Evolutionary conservation across 2,797 vertebrate genomes (phyloP), one percentile per base, ranked within the genome.

Genomic region (Tapirus indicus): DNA sequence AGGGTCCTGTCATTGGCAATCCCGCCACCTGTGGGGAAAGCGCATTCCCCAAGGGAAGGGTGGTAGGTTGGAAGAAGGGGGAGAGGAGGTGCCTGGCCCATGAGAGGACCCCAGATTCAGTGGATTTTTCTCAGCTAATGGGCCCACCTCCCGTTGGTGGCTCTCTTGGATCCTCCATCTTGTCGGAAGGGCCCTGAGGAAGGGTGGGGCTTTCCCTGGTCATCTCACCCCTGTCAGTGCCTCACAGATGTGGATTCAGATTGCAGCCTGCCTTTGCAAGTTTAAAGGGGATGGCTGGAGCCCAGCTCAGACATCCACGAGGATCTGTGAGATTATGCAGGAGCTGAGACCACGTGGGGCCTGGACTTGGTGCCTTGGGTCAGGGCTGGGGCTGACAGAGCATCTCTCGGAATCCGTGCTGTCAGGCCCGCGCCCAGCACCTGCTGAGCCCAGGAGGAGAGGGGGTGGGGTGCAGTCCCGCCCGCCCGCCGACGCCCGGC

Each of bases 361-460:
- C 69, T 35, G 17, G 84, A 32, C 27, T 1, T 32, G 23, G 60
- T 35, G n/a, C 12, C 21, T 17, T 1, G 11, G 69, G 90, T 93
- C 86, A 64, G 85, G 54, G 32, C 10, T 5, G 35, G 56, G 88
- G 64, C 91, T 29, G 38, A n/a, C 1, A 3, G 52, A 75, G 85
- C 64, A 35, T 85, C 69, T 93, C 66, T 41, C 0, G 4, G 82
- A 89, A 58, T n/a, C 35, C 17, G 16, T 38, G 62, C 74, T 79
- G 44, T 54, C n/a, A 64, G 80, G 58, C n/a, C 87, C 66, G 23
- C 47, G 0, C 56, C 83, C n/a, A 2, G 54, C 84, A 78, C 94
- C 85, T 84, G 72, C 90, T 54, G 92, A 38, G 77, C 83, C 78
- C 74, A 38, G 77, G 86, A 72, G 64, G 96, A 35, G 69, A 71